Conservation (phyloP, 2,888 invertebrate genomes). For the Epinotia brunnichana region DNA sequence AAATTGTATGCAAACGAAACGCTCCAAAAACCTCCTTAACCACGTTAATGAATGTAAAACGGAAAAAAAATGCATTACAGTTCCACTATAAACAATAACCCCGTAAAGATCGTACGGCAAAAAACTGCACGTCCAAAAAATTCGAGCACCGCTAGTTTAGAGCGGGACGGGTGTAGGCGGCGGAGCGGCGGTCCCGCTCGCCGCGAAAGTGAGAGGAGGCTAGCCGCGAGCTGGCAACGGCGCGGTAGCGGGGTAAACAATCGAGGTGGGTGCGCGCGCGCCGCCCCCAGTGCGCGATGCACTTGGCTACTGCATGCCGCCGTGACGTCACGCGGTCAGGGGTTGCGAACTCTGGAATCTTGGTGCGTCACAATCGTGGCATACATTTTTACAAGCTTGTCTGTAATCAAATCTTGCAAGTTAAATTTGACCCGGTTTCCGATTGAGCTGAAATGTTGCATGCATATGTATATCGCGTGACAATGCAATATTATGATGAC, state of each 20-base stretch:
- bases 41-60: slow-evolving; percentile 37
- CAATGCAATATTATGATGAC: too few relatives aligned
- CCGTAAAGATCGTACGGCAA: slow-evolving; percentile 72
- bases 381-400: too few relatives aligned
- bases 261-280: slow-evolving; percentile 78
- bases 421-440: too few relatives aligned
- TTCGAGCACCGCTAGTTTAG: slow-evolving; percentile 80
- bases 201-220: slow-evolving; percentile 83
- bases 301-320: slow-evolving; percentile 56
- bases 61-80: slow-evolving; percentile 48
- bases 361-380: background rate
- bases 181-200: slow-evolving; percentile 45
- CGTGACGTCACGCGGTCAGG: slow-evolving; percentile 66
- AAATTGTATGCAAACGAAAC: slow-evolving; percentile 5
- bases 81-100: slow-evolving; percentile 67
- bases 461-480: too few relatives aligned
- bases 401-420: too few relatives aligned
- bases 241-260: slow-evolving; percentile 79
- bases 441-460: too few relatives aligned
- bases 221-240: slow-evolving; percentile 76
- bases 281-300: slow-evolving; percentile 63
- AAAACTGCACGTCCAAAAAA: slow-evolving; percentile 81
- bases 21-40: slow-evolving; percentile 35
- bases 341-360: slow-evolving; percentile 24
- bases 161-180: slow-evolving; percentile 63